Conservation (phyloP, 2,888 invertebrate species). For the Nasonia oneida region DNA sequence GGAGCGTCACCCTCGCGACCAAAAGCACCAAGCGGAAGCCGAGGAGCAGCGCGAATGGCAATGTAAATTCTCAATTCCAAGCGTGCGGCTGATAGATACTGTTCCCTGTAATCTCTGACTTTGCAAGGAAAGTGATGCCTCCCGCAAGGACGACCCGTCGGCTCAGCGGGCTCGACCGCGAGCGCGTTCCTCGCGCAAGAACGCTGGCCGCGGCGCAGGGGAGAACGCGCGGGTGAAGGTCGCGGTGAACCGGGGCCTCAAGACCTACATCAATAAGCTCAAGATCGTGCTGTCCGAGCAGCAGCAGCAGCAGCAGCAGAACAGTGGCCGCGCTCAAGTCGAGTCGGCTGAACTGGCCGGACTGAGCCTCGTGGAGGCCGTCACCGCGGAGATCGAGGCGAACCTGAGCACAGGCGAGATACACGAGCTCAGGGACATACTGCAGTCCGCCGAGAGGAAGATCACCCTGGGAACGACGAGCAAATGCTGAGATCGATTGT, state of each 20-base stretch:
- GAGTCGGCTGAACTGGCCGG: slow-evolving; percentile 63
- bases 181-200: neutral
- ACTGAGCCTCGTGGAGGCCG: slow-evolving; percentile 68
- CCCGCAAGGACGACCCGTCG: neutral
- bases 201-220: neutral
- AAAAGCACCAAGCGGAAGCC: neutral
- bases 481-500: neutral
- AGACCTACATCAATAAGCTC: slow-evolving; percentile 69
- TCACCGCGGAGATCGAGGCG: slow-evolving; percentile 65
- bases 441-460: slow-evolving; percentile 65
- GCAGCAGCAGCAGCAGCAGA: slow-evolving; percentile 28
- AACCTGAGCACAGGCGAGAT: slow-evolving; percentile 66
- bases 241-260: slow-evolving; percentile 67
- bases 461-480: slow-evolving; percentile 5
- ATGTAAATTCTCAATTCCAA: neutral
- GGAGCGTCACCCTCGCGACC: neutral
- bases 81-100: neutral
- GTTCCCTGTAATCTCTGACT: neutral
- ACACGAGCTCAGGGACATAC: slow-evolving; percentile 65
- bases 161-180: no score
- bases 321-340: no score
- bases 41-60: neutral
- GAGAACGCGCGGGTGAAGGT: slow-evolving; percentile 65
- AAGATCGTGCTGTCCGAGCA: slow-evolving; percentile 63
- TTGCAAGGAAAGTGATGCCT: neutral